phyloP scores from a whole-genome alignment of 1,140 invertebrate genomes.

The Whitmania pigra region DNA sequence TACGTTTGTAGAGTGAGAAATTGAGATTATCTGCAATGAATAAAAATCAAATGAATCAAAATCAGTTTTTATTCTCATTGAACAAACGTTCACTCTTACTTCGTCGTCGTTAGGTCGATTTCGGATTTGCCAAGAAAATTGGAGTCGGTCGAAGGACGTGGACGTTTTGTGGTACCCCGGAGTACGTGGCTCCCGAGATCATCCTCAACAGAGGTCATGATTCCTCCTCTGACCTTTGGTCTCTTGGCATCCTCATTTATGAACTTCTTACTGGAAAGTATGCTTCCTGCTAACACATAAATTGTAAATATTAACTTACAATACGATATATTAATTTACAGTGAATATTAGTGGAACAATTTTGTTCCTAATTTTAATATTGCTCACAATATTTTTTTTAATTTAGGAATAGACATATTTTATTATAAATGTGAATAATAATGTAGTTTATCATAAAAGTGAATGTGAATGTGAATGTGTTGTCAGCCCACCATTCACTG shows the following conservation, averaged over 20 bases:
- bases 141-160: slow-evolving; percentile 71
- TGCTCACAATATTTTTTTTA: neutral
- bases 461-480: slow-evolving; percentile 17
- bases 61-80: too few species aligned
- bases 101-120: slow-evolving; percentile 66
- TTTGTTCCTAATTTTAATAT: neutral
- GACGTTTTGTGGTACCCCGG: slow-evolving; percentile 88
- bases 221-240: slow-evolving; percentile 84
- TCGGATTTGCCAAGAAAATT: slow-evolving; percentile 90
- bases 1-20: too few species aligned
- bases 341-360: too few species aligned
- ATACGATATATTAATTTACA: slow-evolving; percentile 37
- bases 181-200: slow-evolving; percentile 78
- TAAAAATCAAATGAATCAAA: too few species aligned
- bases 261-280: slow-evolving; percentile 69
- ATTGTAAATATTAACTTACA: slow-evolving; percentile 56
- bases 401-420: neutral
- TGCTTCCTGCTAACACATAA: slow-evolving; percentile 60
- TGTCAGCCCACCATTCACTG: slow-evolving; percentile 80
- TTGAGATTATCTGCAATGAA: too few species aligned
- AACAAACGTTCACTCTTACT: too few species aligned
- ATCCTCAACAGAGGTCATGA: slow-evolving; percentile 82
- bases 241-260: slow-evolving; percentile 76
- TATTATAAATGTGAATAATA: too few species aligned
- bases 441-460: too few species aligned